Percentiles rank a stretch among this genome's conserved stretches.
Conservation (phyloP, 2,113 vertebrate genomes). For the Rutilus rutilus region DNA sequence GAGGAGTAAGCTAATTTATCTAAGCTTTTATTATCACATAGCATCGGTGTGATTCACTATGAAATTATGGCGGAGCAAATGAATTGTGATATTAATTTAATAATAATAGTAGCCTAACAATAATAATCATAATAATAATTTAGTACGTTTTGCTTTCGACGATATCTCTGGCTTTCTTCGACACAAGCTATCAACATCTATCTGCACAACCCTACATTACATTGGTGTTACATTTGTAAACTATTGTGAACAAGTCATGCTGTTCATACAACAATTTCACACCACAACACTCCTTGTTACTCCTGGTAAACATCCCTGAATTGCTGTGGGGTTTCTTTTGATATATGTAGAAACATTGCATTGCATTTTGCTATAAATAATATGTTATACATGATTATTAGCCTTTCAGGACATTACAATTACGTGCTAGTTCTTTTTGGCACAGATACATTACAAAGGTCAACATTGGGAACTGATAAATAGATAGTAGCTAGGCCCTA, state of each 20-base stretch:
- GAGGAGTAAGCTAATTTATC: no score
- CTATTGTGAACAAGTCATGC: not conserved
- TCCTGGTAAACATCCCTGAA: not conserved
- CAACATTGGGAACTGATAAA: not conserved
- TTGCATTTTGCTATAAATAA: not conserved
- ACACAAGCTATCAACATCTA: no score
- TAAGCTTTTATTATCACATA: no score
- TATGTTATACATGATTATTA: not conserved
- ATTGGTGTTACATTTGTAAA: not conserved
- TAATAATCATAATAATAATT: no score
- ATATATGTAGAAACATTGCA: not conserved
- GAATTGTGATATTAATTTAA: no score
- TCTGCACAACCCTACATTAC: not conserved
- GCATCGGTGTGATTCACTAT: no score
- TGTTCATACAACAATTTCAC: not conserved
- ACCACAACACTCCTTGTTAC: not conserved
- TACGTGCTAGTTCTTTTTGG: not conserved
- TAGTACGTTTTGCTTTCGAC: no score
- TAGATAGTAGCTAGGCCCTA: not conserved
- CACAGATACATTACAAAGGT: not conserved
- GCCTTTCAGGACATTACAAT: not conserved
- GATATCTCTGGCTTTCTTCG: no score
- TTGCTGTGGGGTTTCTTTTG: not conserved
- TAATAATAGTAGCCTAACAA: no score
- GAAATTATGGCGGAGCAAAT: no score